Conservation (phyloP, 2,888 invertebrate genomes). For the Lasioglossum lativentre region DNA sequence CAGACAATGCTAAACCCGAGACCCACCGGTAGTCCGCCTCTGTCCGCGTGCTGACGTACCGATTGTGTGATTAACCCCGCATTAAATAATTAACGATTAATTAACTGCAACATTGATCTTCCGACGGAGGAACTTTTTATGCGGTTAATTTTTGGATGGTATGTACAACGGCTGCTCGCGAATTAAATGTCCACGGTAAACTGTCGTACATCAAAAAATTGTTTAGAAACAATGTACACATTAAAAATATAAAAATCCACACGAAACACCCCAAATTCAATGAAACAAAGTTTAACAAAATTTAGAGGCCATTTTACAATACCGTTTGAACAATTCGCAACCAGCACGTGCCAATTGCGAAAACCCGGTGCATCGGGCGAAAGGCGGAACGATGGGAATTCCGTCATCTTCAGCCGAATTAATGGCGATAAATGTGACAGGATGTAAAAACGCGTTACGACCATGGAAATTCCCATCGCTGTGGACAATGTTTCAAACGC, state of each 20-base stretch:
- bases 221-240: too few relatives aligned
- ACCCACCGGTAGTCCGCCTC: neutral
- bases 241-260: too few relatives aligned
- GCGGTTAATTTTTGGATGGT: too few relatives aligned
- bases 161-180: too few relatives aligned
- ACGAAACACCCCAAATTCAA: neutral
- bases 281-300: neutral
- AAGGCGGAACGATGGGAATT: neutral
- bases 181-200: too few relatives aligned
- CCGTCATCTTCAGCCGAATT: neutral
- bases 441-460: neutral
- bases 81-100: constrained; percentile 60
- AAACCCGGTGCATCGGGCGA: too few relatives aligned
- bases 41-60: neutral
- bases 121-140: neutral
- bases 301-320: too few relatives aligned
- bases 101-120: constrained; percentile 40
- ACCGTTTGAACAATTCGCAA: too few relatives aligned
- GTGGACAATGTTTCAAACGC: neutral
- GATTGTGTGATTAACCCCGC: constrained; percentile 58
- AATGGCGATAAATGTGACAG: neutral
- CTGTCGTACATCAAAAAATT: too few relatives aligned
- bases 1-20: constrained; percentile 52
- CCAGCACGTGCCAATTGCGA: too few relatives aligned
- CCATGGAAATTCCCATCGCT: neutral